A percentile compares a stretch with the other conserved stretches of the same genome.
These are phyloP conservation scores for Ornithoptera alexandrae DNA, from an alignment of 2,888 invertebrate genomes.

Conservation along the genomic window DNA sequence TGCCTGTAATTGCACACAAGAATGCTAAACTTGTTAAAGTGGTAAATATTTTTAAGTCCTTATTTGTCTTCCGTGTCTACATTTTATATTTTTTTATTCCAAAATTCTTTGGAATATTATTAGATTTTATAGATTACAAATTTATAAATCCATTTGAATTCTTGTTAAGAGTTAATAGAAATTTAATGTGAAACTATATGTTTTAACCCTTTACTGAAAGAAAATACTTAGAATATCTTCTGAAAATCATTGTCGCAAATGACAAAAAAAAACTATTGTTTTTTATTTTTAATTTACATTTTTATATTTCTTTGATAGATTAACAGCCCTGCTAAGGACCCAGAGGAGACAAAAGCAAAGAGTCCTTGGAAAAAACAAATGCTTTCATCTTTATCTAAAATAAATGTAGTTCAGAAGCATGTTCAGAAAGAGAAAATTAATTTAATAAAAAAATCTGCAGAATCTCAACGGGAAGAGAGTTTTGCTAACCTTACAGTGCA, in stretches of 20 bases:
- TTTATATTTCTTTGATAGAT: conserved; percentile 43
- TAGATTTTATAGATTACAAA: too few species aligned
- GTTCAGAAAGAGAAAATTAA: conserved; percentile 47
- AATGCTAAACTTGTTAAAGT: conserved; percentile 61
- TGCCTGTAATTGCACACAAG: conserved; percentile 58
- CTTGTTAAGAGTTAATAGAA: too few species aligned
- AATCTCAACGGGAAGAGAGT: conserved; percentile 51
- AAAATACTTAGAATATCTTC: too few species aligned
- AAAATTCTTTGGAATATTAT: too few species aligned
- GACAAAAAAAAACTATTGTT: background rate
- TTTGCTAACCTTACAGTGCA: conserved; percentile 54
- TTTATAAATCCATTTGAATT: too few species aligned
- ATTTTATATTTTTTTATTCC: background rate
- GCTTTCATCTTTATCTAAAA: conserved; percentile 48
- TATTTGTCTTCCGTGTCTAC: background rate
- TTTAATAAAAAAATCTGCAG: conserved; percentile 40
- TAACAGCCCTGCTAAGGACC: conserved; percentile 45
- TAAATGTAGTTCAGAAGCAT: conserved; percentile 55
- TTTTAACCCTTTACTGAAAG: too few species aligned
- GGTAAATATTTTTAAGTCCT: conserved; percentile 43
- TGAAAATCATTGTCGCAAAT: too few species aligned
- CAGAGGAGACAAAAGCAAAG: conserved; percentile 46
- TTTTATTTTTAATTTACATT: background rate
- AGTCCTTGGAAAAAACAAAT: conserved; percentile 54
- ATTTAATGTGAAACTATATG: too few species aligned